phyloP scores from a whole-genome alignment of 2,888 invertebrate species.

The Diachrysia chrysitis region DNA sequence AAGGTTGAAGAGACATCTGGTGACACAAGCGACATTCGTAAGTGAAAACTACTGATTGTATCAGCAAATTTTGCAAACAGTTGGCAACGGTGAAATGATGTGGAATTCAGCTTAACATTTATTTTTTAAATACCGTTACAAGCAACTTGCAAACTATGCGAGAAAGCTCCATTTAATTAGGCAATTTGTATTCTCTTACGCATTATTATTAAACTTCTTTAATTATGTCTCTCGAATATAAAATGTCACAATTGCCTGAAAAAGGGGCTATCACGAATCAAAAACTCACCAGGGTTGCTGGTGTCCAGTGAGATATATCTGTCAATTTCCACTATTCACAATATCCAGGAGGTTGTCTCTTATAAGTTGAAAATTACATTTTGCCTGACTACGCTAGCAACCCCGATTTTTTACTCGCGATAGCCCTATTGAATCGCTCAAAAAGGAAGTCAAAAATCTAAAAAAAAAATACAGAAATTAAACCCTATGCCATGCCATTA shows the following conservation, averaged over 20 bases:
- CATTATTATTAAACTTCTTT: not conserved
- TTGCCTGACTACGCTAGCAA: no score
- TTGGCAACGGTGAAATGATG: not conserved
- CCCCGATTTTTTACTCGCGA: no score
- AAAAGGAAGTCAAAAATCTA: no score
- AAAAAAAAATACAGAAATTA: no score
- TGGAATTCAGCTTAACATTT: not conserved
- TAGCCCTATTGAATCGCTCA: no score
- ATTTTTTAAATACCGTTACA: not conserved
- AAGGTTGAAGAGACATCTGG: not conserved
- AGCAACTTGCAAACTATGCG: not conserved
- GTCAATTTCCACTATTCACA: no score
- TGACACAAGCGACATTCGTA: not conserved
- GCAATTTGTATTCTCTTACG: not conserved
- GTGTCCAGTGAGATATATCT: no score
- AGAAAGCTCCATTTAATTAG: not conserved
- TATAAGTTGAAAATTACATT: no score
- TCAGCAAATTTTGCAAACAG: not conserved
- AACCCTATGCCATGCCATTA: no score
- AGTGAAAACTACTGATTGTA: conserved; percentile 1
- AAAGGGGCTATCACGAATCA: no score
- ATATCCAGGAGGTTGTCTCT: no score
- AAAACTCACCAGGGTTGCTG: no score
- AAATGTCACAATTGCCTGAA: not conserved
- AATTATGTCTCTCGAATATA: not conserved